Evolutionary conservation across 2,797 vertebrate genomes (phyloP), one percentile per base, ranked within the genome.

Genomic region (Pseudotriccus pelzelni): DNA sequence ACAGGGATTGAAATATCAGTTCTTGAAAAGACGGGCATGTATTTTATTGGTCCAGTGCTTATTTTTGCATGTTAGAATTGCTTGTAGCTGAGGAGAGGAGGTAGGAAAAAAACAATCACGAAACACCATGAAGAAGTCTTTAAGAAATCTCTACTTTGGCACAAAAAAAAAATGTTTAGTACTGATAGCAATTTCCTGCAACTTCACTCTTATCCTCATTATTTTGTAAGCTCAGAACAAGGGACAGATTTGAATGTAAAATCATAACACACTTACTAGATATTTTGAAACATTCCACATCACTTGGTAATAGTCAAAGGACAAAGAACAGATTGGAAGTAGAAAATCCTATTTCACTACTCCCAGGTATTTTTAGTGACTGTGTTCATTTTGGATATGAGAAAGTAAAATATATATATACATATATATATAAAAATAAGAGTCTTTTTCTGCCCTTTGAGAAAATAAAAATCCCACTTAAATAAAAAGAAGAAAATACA

Each of bases 401-500:
- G 36, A 62, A 49, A 10, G n/a, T 14, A 37, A 7, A 18, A 4
- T 27, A 19, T 6, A 39, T 28, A 37, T 30, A 6, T 7, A 37
- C 21, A 4, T 3, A 30, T 11, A 5, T 3, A 9, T 8, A 27
- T 28, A 46, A 74, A 87, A 73, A 28, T 23, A 77, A 37, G 8
- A 46, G n/a, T n/a, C 1, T 52, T 67, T 49, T 50, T 52, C 39
- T 84, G 22, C 21, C 14, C 17, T 69, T 50, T 27, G 43, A 69
- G 22, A 68, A 84, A 93, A 41, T 3, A 34, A 63, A 77, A 74
- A 56, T 39, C 8, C 7, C 5, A 44, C 2, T 59, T 59, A n/a
- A 2, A 1, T 0, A 2, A 10, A 14, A 23, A 27, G 1, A n/a
- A 9, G 16, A 52, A 4, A 16, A 13, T 5, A 28, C 12, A 37